Conservation (phyloP, 2,113 vertebrate genomes). For the Fukomys damarensis region DNA sequence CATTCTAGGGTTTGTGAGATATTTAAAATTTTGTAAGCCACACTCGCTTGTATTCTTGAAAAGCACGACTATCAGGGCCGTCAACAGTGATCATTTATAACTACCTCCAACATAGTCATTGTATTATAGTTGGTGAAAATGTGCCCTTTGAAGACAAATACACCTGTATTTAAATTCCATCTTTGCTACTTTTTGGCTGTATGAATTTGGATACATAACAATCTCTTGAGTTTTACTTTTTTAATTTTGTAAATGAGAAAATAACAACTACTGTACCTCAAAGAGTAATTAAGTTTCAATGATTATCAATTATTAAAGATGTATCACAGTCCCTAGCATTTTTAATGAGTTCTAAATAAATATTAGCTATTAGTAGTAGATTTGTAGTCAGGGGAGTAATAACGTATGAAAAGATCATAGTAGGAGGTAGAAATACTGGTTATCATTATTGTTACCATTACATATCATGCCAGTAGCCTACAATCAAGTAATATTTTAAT, state of each 20-base stretch:
- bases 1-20: neutral
- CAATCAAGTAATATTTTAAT: conserved; percentile 38
- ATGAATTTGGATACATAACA: neutral
- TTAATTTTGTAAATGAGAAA: conserved; percentile 26
- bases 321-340: neutral
- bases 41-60: neutral
- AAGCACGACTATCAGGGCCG: neutral
- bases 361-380: neutral
- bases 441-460: conserved; percentile 45
- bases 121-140: conserved; percentile 7
- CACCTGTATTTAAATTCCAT: conserved; percentile 40
- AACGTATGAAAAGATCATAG: conserved; percentile 25
- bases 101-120: neutral
- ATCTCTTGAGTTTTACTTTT: conserved; percentile 28
- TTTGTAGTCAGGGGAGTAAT: neutral
- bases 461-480: neutral
- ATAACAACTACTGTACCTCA: neutral
- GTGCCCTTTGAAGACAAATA: conserved; percentile 12
- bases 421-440: neutral
- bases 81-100: neutral
- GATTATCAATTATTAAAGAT: conserved; percentile 43
- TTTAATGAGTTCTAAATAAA: conserved; percentile 25
- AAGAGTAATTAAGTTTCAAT: conserved; percentile 22
- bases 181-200: neutral
- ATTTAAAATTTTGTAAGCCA: neutral